These are phyloP conservation scores for Gari tellinella DNA, from an alignment of 2,888 invertebrate species.

Conservation along the genomic window DNA sequence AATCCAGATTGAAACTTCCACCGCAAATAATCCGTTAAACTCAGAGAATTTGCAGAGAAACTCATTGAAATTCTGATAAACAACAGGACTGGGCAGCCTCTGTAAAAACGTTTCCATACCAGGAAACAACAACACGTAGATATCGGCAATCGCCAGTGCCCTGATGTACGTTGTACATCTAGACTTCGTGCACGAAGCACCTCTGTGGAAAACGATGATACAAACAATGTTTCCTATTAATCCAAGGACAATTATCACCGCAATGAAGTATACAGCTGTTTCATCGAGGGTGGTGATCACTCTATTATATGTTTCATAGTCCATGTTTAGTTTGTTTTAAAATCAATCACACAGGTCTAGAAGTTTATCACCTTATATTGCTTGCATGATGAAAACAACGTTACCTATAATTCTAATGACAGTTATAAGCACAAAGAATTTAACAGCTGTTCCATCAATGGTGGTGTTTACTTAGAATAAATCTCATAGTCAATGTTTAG, in stretches of 20 bases:
- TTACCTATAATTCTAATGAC: too few relatives aligned
- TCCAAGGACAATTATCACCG: conserved; percentile 3
- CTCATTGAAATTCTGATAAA: not conserved
- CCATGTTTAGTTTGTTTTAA: too few relatives aligned
- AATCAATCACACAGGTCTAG: too few relatives aligned
- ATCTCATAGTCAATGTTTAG: too few relatives aligned
- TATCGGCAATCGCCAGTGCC: conserved; percentile 9
- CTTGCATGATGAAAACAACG: too few relatives aligned
- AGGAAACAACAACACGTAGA: conserved; percentile 6
- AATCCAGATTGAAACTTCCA: conserved; percentile 7
- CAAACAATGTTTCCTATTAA: conserved; percentile 8
- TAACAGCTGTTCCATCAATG: too few relatives aligned
- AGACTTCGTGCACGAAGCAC: not conserved
- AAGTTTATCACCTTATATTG: too few relatives aligned
- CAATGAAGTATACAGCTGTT: not conserved
- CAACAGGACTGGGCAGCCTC: not conserved
- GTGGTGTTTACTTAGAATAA: too few relatives aligned
- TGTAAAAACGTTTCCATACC: conserved; percentile 9
- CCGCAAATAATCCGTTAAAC: not conserved
- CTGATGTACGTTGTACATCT: conserved; percentile 3
- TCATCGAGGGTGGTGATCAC: too few relatives aligned
- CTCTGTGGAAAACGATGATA: not conserved
- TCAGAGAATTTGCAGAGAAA: conserved; percentile 3
- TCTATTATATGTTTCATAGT: too few relatives aligned
- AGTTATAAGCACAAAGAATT: too few relatives aligned